phyloP scores from a whole-genome alignment of 2,888 invertebrate species.

The Drymonia ruficornis region DNA sequence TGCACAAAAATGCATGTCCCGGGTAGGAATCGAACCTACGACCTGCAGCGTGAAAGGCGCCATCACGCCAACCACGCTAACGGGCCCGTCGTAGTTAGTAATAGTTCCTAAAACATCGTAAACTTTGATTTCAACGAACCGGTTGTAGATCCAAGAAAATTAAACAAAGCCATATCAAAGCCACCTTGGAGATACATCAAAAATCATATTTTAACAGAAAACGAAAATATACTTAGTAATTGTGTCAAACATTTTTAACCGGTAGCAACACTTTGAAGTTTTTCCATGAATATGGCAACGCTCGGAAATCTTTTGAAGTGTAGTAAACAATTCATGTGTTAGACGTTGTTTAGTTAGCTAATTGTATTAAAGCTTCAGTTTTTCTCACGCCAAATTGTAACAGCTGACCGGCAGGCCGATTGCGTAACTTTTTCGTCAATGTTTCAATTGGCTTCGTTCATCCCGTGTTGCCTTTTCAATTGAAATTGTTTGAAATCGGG shows the following conservation, averaged over 20 bases:
- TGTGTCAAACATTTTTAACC: constrained; percentile 26
- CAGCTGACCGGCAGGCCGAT: too few relatives aligned
- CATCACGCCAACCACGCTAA: too few relatives aligned
- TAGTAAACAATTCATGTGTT: constrained; percentile 29
- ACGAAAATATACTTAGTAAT: constrained; percentile 27
- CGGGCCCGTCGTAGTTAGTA: too few relatives aligned
- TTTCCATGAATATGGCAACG: constrained; percentile 7
- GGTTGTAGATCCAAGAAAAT: constrained; percentile 31
- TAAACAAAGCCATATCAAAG: constrained; percentile 40
- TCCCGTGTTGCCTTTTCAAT: too few relatives aligned
- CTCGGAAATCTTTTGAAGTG: constrained; percentile 27
- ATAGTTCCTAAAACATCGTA: too few relatives aligned
- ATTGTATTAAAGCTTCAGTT: constrained; percentile 25
- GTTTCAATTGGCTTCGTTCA: too few relatives aligned
- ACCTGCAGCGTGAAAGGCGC: too few relatives aligned
- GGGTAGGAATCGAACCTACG: too few relatives aligned
- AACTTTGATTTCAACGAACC: constrained; percentile 26
- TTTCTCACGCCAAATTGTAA: background rate
- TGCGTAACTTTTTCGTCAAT: too few relatives aligned
- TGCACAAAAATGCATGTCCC: too few relatives aligned
- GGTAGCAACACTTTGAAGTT: constrained; percentile 26
- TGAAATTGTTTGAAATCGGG: too few relatives aligned
- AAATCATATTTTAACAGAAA: constrained; percentile 16
- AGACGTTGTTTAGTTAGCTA: constrained; percentile 34
- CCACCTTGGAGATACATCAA: constrained; percentile 1